Evolutionary conservation across 1,140 invertebrate species (phyloP), one percentile per base, ranked within the genome.

Genomic region (Glossosoma conforme): DNA sequence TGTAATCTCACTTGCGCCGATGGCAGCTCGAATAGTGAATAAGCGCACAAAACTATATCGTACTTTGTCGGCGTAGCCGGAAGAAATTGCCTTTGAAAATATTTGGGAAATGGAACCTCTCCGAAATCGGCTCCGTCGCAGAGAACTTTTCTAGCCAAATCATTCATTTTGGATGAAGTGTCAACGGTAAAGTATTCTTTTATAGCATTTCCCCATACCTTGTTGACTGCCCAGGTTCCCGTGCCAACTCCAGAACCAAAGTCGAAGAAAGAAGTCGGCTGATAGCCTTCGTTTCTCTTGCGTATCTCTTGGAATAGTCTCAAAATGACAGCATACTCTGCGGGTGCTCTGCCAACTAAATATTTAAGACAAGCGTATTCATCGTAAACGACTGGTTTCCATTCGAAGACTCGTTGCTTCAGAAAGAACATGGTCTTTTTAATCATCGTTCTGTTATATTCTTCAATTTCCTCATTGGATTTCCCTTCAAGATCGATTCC

Each of bases 241-340:
- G 88, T 87, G 2, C 91, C 92, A 35, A 91, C 67, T 11, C 92
- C 93, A 36, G 91, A 93, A 4, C 93, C 93, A 73, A 93, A 94
- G 70, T 96, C 92, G 64, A 93, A 87, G 44, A 92, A 76, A 45
- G 82, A 84, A 50, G 72, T 69, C 0, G 92, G 92, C 35, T 72
- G 68, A 66, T 89, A 96, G n/a, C 80, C 54, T 35, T 74, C 70
- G 64, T 86, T 73, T 19, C 78, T 69, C 38, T 62, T 60, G 52
- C 70, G 69, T 35, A 94, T 85, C 76, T 95, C 90, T 9, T 77
- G 68, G 41, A 96, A 82, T 44, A 93, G 80, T 61, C 72, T 79
- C 44, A 67, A 61, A 18, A 92, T 62, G 5, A 84, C 79, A 3
- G 85, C 80, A 77, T 89, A 93, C 52, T 96, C 89, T 4, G 79